These are phyloP conservation scores for Champsocephalus gunnari DNA, from an alignment of 2,797 vertebrate species.

Conservation along the genomic window DNA sequence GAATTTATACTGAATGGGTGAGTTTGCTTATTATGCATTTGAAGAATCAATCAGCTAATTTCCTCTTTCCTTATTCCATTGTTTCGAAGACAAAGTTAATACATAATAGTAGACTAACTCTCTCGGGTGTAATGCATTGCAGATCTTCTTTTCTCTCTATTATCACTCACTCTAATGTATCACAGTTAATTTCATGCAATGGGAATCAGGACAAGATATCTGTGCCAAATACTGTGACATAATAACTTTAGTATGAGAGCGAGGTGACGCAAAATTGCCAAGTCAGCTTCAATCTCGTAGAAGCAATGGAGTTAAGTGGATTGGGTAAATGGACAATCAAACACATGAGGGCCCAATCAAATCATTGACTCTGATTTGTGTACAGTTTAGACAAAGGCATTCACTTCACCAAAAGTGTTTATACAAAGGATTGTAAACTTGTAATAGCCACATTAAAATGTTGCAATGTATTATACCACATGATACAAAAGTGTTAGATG, in stretches of 20 bases:
- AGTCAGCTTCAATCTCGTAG: constrained; percentile 43
- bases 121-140: background rate
- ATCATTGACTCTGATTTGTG: background rate
- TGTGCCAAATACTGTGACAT: constrained; percentile 37
- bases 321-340: constrained; percentile 5
- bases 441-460: background rate
- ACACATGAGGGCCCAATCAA: constrained; percentile 1
- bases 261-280: constrained; percentile 39
- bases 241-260: constrained; percentile 37
- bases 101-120: constrained; percentile 7
- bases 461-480: background rate
- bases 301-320: constrained; percentile 58
- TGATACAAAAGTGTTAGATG: background rate
- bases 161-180: background rate
- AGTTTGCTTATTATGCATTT: constrained; percentile 6
- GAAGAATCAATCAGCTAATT: constrained; percentile 13
- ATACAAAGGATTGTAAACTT: background rate
- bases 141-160: background rate
- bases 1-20: constrained; percentile 1
- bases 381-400: background rate
- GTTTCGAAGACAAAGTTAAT: constrained; percentile 18
- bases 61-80: constrained; percentile 6
- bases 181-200: constrained; percentile 16
- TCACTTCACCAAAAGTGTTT: background rate
- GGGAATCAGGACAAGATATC: constrained; percentile 20